phyloP scores from a whole-genome alignment of 2,113 vertebrate species.

The Cepphus grylle region DNA sequence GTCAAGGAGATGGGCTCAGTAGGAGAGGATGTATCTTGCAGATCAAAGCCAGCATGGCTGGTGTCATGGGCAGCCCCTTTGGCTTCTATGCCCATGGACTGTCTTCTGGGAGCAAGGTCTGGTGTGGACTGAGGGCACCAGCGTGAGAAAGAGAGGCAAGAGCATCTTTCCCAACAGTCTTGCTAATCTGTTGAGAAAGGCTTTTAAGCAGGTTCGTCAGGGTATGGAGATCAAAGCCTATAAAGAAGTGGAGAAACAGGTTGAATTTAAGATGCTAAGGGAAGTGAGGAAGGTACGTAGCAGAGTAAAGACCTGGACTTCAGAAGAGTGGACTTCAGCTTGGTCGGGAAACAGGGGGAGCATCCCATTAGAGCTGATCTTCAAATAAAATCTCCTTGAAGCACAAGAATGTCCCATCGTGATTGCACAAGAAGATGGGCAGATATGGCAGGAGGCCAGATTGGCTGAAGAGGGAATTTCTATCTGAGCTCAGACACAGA shows the following conservation, averaged over 20 bases:
- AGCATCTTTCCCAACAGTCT: neutral
- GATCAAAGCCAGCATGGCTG: neutral
- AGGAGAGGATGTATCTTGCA: neutral
- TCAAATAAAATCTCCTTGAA: neutral
- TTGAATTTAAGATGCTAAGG: neutral
- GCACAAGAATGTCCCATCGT: neutral
- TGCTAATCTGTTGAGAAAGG: neutral
- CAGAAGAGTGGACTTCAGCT: neutral
- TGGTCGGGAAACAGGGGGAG: neutral
- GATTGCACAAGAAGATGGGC: neutral
- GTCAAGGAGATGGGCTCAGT: neutral
- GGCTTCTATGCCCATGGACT: neutral
- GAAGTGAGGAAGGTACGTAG: neutral
- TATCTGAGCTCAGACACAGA: neutral
- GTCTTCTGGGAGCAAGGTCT: neutral
- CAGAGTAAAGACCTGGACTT: neutral
- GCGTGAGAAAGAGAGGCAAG: neutral
- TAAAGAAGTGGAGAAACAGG: neutral
- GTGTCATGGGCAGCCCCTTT: neutral
- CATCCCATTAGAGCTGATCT: neutral
- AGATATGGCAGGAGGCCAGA: neutral
- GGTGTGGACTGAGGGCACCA: neutral
- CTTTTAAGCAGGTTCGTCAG: neutral
- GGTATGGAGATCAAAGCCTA: neutral
- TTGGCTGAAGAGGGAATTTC: neutral